Percentiles rank a stretch among this genome's conserved stretches.
Conservation (phyloP, 2,888 invertebrate genomes). For the Diploptera punctata region DNA sequence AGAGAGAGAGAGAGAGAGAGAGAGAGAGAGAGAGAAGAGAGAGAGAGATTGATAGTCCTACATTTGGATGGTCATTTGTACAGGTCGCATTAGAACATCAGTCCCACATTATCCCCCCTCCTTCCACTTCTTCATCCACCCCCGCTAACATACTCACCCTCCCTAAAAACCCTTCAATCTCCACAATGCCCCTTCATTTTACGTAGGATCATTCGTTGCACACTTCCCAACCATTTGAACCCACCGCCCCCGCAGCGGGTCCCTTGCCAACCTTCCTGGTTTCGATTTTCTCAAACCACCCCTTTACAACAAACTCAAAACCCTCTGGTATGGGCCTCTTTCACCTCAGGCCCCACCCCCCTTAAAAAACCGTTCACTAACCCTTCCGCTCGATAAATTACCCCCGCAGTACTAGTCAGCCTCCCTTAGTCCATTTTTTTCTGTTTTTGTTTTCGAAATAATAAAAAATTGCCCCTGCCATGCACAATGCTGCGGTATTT, state of each 20-base stretch:
- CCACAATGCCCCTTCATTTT: not conserved
- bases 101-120: slow-evolving; percentile 16
- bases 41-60: slow-evolving; percentile 25
- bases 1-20: not conserved
- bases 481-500: slow-evolving; percentile 16
- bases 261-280: no score
- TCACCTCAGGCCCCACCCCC: not conserved
- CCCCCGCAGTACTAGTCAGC: slow-evolving; percentile 3
- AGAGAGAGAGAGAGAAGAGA: not conserved
- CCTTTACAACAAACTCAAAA: slow-evolving; percentile 20
- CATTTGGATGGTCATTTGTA: slow-evolving; percentile 26
- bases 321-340: not conserved
- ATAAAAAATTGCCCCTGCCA: slow-evolving; percentile 23
- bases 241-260: not conserved
- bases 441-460: slow-evolving; percentile 21
- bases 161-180: no score
- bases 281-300: slow-evolving; percentile 22
- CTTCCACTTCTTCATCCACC: not conserved
- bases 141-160: not conserved
- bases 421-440: slow-evolving; percentile 14
- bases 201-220: slow-evolving; percentile 4
- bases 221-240: slow-evolving; percentile 3
- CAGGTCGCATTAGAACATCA: slow-evolving; percentile 27
- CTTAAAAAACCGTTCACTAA: not conserved
- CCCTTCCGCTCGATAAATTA: slow-evolving; percentile 28